Percentiles rank a stretch among this genome's conserved stretches.
Conservation (phyloP, 2,797 vertebrate species). For the Tragopan temminckii region DNA sequence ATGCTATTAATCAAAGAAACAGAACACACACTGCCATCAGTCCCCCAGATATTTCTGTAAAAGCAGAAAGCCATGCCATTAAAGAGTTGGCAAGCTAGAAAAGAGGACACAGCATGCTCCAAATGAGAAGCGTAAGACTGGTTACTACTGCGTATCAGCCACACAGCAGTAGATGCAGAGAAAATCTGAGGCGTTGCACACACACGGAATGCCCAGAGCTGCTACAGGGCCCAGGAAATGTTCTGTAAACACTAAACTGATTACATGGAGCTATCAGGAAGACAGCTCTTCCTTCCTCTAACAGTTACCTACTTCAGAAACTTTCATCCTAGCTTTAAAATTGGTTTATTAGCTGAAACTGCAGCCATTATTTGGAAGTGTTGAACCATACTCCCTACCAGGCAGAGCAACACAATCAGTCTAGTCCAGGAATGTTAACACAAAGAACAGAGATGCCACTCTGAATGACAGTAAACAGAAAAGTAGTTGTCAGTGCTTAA, state of each 20-base stretch:
- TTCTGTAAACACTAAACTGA: not conserved
- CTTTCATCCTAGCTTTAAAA: not conserved
- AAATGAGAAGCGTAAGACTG: not conserved
- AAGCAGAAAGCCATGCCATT: not conserved
- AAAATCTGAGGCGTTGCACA: not conserved
- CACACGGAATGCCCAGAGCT: not conserved
- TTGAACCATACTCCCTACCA: not conserved
- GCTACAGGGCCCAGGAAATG: not conserved
- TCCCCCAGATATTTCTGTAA: not conserved
- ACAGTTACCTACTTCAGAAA: not conserved
- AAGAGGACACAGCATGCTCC: not conserved
- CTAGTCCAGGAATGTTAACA: not conserved
- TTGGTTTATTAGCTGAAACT: not conserved
- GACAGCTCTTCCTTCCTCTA: not conserved
- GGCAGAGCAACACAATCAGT: not conserved
- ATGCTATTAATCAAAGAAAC: not conserved
- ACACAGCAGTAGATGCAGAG: not conserved
- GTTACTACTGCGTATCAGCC: not conserved
- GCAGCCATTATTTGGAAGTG: not conserved
- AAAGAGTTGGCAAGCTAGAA: not conserved
- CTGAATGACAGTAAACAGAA: not conserved
- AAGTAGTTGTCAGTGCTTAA: not conserved
- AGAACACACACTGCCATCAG: not conserved
- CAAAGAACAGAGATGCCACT: not conserved
- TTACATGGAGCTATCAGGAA: not conserved